phyloP scores from a whole-genome alignment of 2,797 vertebrate genomes.

The Oreochromis mossambicus region DNA sequence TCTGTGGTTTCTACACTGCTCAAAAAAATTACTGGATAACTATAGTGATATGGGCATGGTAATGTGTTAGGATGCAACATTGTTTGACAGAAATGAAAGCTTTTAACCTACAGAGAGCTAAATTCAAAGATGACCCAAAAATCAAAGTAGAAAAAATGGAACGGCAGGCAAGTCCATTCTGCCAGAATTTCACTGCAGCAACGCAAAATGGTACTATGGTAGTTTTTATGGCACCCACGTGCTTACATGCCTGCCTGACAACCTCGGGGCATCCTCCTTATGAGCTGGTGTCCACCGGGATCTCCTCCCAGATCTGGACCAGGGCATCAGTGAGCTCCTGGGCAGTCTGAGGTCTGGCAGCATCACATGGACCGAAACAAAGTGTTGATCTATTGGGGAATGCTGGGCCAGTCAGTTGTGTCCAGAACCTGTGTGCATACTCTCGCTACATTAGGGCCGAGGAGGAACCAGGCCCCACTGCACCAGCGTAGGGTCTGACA shows the following conservation, averaged over 20 bases:
- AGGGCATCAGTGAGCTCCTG: background rate
- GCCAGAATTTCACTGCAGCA: background rate
- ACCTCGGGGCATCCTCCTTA: background rate
- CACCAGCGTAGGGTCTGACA: background rate
- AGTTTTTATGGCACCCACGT: background rate
- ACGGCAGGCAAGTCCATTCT: background rate
- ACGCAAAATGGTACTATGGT: fast-evolving
- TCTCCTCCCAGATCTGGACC: background rate
- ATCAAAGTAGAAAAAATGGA: too few relatives aligned
- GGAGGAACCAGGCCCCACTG: background rate
- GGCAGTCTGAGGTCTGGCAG: background rate
- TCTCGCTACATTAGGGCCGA: fast-evolving
- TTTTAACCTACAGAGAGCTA: background rate
- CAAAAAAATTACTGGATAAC: background rate
- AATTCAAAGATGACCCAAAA: background rate
- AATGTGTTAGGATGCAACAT: background rate
- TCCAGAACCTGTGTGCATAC: background rate
- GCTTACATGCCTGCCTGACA: fast-evolving
- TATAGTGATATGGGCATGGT: background rate
- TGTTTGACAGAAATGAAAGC: background rate
- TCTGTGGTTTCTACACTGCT: background rate
- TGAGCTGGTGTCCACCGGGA: background rate
- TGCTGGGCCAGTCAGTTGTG: background rate
- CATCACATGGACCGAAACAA: fast-evolving
- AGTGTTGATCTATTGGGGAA: background rate